Conservation (phyloP, 2,797 vertebrate genomes). For the Pristis pectinata region DNA sequence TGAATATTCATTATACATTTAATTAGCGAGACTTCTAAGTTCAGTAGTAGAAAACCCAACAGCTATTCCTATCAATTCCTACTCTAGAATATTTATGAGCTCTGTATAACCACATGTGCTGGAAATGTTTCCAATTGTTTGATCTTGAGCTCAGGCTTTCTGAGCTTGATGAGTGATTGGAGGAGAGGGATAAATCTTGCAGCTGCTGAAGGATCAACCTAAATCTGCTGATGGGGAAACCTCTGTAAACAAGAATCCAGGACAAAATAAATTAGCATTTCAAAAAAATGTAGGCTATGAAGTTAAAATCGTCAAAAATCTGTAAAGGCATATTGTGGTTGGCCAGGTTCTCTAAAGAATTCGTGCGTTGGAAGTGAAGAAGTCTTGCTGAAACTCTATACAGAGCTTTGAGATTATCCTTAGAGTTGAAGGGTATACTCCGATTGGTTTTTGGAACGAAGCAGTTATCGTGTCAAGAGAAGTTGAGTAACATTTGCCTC, state of each 20-base stretch:
- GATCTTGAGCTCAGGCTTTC: not conserved
- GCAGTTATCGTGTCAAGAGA: too few relatives aligned
- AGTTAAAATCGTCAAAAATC: not conserved
- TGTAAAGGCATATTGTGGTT: not conserved
- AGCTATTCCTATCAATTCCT: not conserved
- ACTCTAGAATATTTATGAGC: not conserved
- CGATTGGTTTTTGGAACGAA: too few relatives aligned
- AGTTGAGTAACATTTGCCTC: too few relatives aligned
- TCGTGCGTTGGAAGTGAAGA: too few relatives aligned
- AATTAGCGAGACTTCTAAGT: not conserved
- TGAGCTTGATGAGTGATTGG: too few relatives aligned
- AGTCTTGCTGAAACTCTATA: too few relatives aligned
- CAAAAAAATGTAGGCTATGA: not conserved
- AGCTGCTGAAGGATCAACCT: too few relatives aligned
- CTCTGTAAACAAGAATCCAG: not conserved
- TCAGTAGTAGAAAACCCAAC: not conserved
- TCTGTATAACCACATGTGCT: not conserved
- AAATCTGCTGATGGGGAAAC: not conserved
- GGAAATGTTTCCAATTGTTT: not conserved
- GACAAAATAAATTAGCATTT: not conserved
- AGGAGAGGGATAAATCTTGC: too few relatives aligned
- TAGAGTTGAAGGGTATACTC: too few relatives aligned
- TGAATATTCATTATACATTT: not conserved
- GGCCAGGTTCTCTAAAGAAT: not conserved
- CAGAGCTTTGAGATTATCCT: too few relatives aligned